A percentile compares a stretch with the other conserved stretches of the same genome.
Evolutionary conservation across 1,140 invertebrate species (phyloP).

Genomic region (Cheumatopsyche charites): DNA sequence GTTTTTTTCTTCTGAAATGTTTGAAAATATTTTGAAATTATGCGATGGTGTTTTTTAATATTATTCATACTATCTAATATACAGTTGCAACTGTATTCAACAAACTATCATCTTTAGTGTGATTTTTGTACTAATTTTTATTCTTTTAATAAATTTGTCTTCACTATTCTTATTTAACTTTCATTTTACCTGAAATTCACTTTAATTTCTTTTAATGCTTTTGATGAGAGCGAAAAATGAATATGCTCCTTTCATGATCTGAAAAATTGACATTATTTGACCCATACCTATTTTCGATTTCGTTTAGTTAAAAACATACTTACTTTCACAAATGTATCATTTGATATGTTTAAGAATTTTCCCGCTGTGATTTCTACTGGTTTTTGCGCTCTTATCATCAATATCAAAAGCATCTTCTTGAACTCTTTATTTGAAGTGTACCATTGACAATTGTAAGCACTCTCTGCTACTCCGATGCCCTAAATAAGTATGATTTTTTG

Average conservation of each 20-base stretch:
- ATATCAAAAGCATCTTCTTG: slow-evolving; percentile 51
- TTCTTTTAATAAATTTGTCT: no score
- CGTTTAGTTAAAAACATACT: slow-evolving; percentile 22
- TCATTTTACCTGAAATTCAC: no score
- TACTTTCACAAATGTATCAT: slow-evolving; percentile 50
- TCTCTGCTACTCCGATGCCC: slow-evolving; percentile 37
- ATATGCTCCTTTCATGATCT: slow-evolving; percentile 46
- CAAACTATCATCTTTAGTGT: no score
- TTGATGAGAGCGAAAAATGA: slow-evolving; percentile 44
- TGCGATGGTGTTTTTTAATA: no score
- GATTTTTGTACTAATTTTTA: no score
- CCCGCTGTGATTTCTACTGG: slow-evolving; percentile 53
- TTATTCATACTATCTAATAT: no score
- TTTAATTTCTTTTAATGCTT: slow-evolving; percentile 30
- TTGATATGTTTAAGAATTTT: slow-evolving; percentile 52
- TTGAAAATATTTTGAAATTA: no score
- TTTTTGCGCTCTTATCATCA: slow-evolving; percentile 53
- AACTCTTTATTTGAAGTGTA: slow-evolving; percentile 45
- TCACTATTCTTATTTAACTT: no score
- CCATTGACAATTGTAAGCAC: slow-evolving; percentile 48
- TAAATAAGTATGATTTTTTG: not conserved
- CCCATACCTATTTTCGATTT: not conserved
- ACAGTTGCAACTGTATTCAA: no score
- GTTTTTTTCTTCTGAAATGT: no score
- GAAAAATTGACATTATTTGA: not conserved